Percentiles rank a stretch among this genome's conserved stretches.
These are phyloP conservation scores for Paracanthobrama guichenoti DNA, from an alignment of 2,113 vertebrate species.

Conservation along the genomic window DNA sequence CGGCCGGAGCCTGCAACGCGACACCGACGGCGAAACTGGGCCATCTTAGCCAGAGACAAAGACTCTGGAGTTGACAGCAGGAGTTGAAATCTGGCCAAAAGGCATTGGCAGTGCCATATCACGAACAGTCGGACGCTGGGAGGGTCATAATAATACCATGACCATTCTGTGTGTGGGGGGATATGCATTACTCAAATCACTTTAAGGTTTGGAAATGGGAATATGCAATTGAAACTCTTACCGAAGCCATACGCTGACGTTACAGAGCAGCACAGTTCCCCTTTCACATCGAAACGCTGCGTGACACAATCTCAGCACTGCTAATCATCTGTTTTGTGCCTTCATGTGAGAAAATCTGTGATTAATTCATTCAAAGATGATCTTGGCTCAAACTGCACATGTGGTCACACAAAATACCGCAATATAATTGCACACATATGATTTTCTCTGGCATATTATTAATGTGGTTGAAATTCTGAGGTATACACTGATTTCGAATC, in stretches of 20 bases:
- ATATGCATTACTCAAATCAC: constrained; percentile 9
- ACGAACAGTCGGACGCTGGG: constrained; percentile 1
- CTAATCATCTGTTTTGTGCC: neutral
- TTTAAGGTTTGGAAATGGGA: constrained; percentile 1
- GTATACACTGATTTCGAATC: neutral
- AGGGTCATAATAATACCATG: constrained; percentile 17
- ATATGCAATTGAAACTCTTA: constrained; percentile 21
- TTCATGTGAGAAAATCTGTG: constrained; percentile 19
- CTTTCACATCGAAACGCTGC: constrained; percentile 11
- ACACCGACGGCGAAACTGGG: constrained; percentile 32
- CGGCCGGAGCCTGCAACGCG: constrained; percentile 21
- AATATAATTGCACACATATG: constrained; percentile 32
- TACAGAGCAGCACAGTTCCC: neutral
- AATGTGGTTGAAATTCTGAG: constrained; percentile 20
- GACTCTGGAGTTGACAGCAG: constrained; percentile 18
- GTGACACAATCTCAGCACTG: neutral
- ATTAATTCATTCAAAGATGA: constrained; percentile 13
- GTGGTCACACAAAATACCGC: neutral
- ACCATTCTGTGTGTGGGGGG: neutral
- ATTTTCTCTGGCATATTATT: constrained; percentile 28
- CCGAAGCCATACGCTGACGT: neutral
- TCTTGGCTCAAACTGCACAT: constrained; percentile 33
- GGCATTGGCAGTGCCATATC: constrained; percentile 28
- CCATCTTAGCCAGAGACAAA: constrained; percentile 39
- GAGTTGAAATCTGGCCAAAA: constrained; percentile 34